phyloP scores from a whole-genome alignment of 2,888 invertebrate genomes.

The Cartodere bifasciata region DNA sequence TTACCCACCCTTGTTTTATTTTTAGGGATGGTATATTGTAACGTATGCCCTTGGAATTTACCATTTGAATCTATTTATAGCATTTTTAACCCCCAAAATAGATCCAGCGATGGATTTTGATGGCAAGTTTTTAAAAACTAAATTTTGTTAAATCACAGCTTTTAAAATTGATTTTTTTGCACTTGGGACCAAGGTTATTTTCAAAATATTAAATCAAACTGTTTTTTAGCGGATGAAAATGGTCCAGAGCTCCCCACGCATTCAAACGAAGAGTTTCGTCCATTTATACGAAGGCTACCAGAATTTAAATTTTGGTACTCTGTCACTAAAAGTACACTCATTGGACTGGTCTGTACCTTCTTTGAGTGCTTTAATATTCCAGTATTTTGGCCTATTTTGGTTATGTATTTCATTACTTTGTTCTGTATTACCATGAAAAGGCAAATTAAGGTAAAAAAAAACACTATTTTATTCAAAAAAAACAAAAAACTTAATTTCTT shows the following conservation, averaged over 20 bases:
- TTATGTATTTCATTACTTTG: constrained; percentile 98
- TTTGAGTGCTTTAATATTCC: constrained; percentile 98
- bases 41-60: constrained; percentile 99
- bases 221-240: constrained; percentile 51
- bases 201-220: too few relatives aligned
- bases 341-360: constrained; percentile 86
- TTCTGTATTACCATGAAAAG: constrained; percentile 99
- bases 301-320: constrained; percentile 99
- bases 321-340: constrained; percentile 82
- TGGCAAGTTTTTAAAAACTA: constrained; percentile 43
- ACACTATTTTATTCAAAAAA: too few relatives aligned
- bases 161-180: constrained; percentile 19
- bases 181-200: constrained; percentile 17
- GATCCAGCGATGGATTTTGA: constrained; percentile 95
- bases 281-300: constrained; percentile 90
- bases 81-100: constrained; percentile 98
- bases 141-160: too few relatives aligned
- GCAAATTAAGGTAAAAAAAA: constrained; percentile 96
- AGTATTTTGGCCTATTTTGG: constrained; percentile 99
- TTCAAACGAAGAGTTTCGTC: constrained; percentile 94
- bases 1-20: too few relatives aligned
- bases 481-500: not conserved
- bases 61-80: constrained; percentile 97
- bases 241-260: constrained; percentile 92
- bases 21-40: constrained; percentile 98